Evolutionary conservation across 2,797 vertebrate genomes (phyloP).

Genomic region (Sebastes minor): DNA sequence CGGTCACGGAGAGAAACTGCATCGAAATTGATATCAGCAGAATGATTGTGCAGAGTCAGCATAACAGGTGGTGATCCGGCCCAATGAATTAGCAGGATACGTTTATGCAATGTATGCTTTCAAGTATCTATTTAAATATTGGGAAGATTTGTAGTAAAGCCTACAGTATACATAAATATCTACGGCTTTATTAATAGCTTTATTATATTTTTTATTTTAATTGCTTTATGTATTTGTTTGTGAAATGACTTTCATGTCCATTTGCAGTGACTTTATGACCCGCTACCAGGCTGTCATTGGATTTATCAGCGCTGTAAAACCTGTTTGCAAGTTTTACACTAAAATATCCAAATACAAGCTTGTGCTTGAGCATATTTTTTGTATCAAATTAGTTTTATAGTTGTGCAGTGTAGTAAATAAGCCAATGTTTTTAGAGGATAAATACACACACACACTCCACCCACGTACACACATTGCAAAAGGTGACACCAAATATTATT

Average conservation of each 20-base stretch:
- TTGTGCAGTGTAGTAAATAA: background rate
- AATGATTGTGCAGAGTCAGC: slow-evolving; percentile 11
- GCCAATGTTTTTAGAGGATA: background rate
- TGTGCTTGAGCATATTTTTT: background rate
- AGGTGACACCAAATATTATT: background rate
- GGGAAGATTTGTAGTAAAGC: no score
- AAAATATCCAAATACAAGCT: background rate
- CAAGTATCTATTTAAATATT: background rate
- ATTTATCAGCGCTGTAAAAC: background rate
- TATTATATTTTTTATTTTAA: background rate
- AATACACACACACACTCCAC: background rate
- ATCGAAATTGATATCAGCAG: slow-evolving; percentile 24
- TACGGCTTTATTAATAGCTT: background rate
- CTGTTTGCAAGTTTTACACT: background rate
- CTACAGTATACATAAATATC: background rate
- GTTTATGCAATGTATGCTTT: background rate
- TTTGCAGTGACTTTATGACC: background rate
- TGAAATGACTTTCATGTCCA: background rate
- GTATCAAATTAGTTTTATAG: background rate
- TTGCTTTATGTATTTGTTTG: background rate
- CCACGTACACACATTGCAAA: background rate
- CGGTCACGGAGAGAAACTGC: background rate
- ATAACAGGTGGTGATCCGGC: background rate
- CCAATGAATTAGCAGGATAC: background rate
- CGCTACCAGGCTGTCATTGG: background rate